Evolutionary conservation across 2,888 invertebrate species (phyloP).

Genomic region (Apoda limacodes): DNA sequence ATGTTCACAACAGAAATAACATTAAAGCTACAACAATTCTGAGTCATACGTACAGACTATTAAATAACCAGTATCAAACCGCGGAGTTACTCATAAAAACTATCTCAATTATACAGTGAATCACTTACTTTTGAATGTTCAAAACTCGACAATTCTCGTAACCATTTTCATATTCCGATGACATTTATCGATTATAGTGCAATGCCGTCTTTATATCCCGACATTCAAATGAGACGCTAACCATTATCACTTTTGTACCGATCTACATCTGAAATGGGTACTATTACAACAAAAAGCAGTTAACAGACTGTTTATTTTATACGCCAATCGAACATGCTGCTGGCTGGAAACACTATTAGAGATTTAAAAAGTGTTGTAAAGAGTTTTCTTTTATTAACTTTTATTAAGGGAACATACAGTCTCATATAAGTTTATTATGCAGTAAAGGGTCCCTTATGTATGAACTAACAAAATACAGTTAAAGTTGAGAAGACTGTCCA

Average conservation of each 20-base stretch:
- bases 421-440: too few species aligned
- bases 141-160: conserved; percentile 26
- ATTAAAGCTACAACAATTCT: conserved; percentile 11
- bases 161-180: conserved; percentile 19
- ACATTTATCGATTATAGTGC: too few species aligned
- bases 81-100: conserved; percentile 34
- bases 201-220: too few species aligned
- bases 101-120: conserved; percentile 47
- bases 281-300: conserved; percentile 7
- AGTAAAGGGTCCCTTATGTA: too few species aligned
- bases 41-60: conserved; percentile 20
- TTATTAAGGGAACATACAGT: too few species aligned
- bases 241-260: conserved; percentile 8
- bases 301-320: conserved; percentile 6
- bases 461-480: too few species aligned
- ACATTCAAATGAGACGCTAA: conserved; percentile 17
- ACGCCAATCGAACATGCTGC: too few species aligned
- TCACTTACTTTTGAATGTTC: conserved; percentile 30
- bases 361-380: too few species aligned
- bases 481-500: too few species aligned
- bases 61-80: conserved; percentile 26
- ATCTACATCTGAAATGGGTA: conserved; percentile 1
- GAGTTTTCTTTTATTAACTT: too few species aligned
- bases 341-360: too few species aligned
- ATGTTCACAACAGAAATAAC: conserved; percentile 19